Conservation (phyloP, 2,888 invertebrate species). For the Brachypalpus laphriformis region DNA sequence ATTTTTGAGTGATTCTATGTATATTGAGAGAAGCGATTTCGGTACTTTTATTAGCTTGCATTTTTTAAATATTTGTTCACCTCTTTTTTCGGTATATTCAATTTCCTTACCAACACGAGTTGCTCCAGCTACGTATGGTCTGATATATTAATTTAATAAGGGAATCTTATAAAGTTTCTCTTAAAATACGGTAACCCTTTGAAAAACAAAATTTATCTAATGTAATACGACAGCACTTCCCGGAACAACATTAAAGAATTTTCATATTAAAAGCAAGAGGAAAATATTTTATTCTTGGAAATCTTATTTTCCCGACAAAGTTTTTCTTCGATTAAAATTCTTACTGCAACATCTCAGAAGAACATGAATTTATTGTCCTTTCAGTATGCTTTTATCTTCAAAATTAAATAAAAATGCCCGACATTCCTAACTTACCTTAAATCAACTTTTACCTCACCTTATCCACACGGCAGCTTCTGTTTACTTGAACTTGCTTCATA, state of each 20-base stretch:
- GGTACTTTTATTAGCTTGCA: too few species aligned
- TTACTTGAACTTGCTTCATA: slow-evolving; percentile 11
- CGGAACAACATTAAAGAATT: slow-evolving; percentile 5
- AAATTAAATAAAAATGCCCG: slow-evolving; percentile 63
- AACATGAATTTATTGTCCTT: slow-evolving; percentile 58
- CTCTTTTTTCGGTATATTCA: too few species aligned
- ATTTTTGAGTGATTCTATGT: too few species aligned
- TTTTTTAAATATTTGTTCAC: too few species aligned
- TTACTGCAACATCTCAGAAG: slow-evolving; percentile 15
- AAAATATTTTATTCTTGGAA: neutral
- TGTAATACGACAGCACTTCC: neutral
- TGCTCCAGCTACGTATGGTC: too few species aligned
- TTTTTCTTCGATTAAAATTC: slow-evolving; percentile 52
- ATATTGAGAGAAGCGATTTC: too few species aligned
- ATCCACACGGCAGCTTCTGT: neutral
- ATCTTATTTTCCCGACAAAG: slow-evolving; percentile 7
- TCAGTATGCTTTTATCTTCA: slow-evolving; percentile 46
- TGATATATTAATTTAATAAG: too few species aligned
- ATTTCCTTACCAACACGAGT: too few species aligned
- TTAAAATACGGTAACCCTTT: neutral
- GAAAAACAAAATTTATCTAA: neutral
- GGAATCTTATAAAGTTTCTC: neutral
- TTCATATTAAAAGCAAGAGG: slow-evolving; percentile 17
- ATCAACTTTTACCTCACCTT: slow-evolving; percentile 38
- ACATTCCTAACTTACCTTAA: slow-evolving; percentile 46